Evolutionary conservation across 1,140 invertebrate genomes (phyloP), one percentile per base, ranked within the genome.

Genomic region (Sweltsa coloradensis): DNA sequence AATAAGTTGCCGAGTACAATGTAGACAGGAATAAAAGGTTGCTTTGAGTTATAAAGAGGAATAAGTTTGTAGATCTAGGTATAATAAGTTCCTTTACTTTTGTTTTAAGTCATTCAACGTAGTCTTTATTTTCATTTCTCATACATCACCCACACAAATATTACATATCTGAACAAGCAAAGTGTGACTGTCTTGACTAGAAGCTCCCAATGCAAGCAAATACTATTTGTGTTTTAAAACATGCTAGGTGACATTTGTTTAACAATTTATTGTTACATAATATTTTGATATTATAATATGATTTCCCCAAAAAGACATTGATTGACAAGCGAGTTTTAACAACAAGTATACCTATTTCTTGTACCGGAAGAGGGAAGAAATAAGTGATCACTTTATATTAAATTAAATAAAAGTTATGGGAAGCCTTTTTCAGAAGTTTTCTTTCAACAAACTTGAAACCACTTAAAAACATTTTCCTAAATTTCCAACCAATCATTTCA

Each of bases 141-240:
- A 47, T 47, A 47, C 46, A 47, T 47, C 25, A 47, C 46, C 46
- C 46, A 47, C 34, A 47, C 46, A 47, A 41, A 47, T 39, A 47
- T 19, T 24, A 39, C 22, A 39, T 39, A 23, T 47, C 36, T 29
- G 46, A 41, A 41, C 46, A 47, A 47, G 46, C 46, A 47, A 23
- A 47, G 46, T 41, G 46, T 27, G 41, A 47, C 22, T 25, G 27
- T 47, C 34, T 36, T 47, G 46, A 47, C 46, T 47, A 47, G 46
- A 47, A 47, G 46, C 46, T 47, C 46, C 39, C 40, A 40, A 24
- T 23, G 19, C 31, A 34, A 47, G 39, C 37, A 47, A 47, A 40
- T 40, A 22, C 18, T 6, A 13, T 47, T 18, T 47, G n/a, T n/a
- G n/a, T 47, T 47, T 47, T 47, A 37, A 46, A 25, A 43, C 41